Percentiles rank a stretch among this genome's conserved stretches.
phyloP scores from a whole-genome alignment of 2,113 vertebrate genomes.

The Sorex fumeus region DNA sequence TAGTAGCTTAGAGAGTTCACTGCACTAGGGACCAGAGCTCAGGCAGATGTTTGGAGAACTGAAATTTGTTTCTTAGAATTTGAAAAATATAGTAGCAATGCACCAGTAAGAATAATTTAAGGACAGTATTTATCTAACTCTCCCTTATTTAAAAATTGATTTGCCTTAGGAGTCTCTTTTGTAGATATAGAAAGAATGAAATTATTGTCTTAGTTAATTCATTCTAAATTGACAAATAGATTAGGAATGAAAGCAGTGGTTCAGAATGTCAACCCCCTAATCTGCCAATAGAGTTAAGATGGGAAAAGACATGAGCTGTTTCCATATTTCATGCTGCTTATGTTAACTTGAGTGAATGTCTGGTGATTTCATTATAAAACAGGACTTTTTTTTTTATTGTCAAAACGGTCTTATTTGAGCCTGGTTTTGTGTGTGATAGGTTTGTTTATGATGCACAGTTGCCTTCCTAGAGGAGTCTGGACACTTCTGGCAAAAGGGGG shows the following conservation, averaged over 20 bases:
- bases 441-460: neutral
- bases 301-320: neutral
- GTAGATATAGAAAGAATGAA: neutral
- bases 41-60: neutral
- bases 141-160: neutral
- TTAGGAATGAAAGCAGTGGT: constrained; percentile 49
- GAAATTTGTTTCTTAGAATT: neutral
- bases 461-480: neutral
- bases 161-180: neutral
- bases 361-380: constrained; percentile 12
- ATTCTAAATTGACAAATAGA: constrained; percentile 58
- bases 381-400: neutral
- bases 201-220: constrained; percentile 53
- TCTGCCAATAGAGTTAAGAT: constrained; percentile 31
- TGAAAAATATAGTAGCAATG: constrained; percentile 13
- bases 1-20: neutral
- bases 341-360: constrained; percentile 32
- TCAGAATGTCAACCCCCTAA: neutral
- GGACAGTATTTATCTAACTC: neutral
- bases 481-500: neutral
- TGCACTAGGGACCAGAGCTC: neutral
- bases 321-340: constrained; percentile 6
- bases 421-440: neutral
- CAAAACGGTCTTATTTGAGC: neutral
- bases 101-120: constrained; percentile 7